Evolutionary conservation across 2,113 vertebrate genomes (phyloP).

Genomic region (Octodon degus): DNA sequence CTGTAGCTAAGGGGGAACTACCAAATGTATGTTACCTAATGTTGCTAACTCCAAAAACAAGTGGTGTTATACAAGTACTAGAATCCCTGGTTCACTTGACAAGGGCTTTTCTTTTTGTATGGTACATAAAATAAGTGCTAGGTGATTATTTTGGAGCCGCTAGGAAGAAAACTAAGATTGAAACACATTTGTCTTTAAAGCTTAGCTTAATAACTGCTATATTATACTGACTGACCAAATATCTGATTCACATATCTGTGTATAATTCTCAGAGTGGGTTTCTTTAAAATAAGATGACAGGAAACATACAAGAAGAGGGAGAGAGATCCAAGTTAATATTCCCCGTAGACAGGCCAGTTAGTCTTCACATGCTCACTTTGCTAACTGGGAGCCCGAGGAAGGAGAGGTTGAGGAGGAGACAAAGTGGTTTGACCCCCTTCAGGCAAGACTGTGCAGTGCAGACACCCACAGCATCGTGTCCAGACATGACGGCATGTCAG

Average conservation of each 20-base stretch:
- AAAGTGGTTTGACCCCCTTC: slow-evolving; percentile 59
- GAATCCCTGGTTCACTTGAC: not conserved
- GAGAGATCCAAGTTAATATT: slow-evolving; percentile 65
- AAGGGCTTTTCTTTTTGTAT: not conserved
- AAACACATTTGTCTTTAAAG: not conserved
- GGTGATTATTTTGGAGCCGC: not conserved
- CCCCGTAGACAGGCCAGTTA: slow-evolving; percentile 51
- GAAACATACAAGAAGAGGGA: slow-evolving; percentile 73
- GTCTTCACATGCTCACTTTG: not conserved
- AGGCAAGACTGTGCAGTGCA: slow-evolving; percentile 67
- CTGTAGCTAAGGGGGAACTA: not conserved
- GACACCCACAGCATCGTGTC: slow-evolving; percentile 9
- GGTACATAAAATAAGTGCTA: not conserved
- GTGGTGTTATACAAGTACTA: not conserved
- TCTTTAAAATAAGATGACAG: slow-evolving; percentile 66
- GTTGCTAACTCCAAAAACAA: not conserved
- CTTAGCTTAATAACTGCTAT: not conserved
- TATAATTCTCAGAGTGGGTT: slow-evolving; percentile 27
- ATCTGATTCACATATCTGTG: not conserved
- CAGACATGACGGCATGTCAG: slow-evolving; percentile 76
- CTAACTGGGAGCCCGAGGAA: not conserved
- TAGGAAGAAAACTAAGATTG: slow-evolving; percentile 24
- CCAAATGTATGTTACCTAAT: not conserved
- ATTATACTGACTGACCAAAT: not conserved
- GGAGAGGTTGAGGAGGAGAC: not conserved